Evolutionary conservation across 1,140 invertebrate genomes (phyloP), one percentile per base, ranked within the genome.

Genomic region (Asobara japonica): DNA sequence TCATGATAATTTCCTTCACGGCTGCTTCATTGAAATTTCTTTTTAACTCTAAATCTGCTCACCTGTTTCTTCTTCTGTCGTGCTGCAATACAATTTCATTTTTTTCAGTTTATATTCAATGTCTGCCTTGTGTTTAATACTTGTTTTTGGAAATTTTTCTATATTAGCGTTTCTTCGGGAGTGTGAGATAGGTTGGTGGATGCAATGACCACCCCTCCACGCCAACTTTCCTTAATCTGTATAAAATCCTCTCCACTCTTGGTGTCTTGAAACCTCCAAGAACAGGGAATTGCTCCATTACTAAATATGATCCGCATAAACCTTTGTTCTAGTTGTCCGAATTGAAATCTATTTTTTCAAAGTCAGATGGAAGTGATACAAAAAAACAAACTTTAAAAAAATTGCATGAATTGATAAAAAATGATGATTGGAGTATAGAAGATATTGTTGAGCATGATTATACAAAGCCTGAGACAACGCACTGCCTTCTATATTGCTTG

Each of bases 361-460:
- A 72, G 41, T 18, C 30, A 1, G 16, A n/a, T 41, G n/a, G 10
- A n/a, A 41, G 10, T 41, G 36, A 41, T 41, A 33, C 10, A 41
- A 41, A 41, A 4, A 41, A 41, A 41, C 10, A 41, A 6, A 13
- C n/a, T 8, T 2, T 41, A n/a, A 41, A 4, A 2, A 41, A 41
- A 41, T 13, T 41, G 36, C 10, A 11, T n/a, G 36, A 41, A 13
- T 3, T 41, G 3, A 41, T 41, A 13, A 41, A 41, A 41, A 41
- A 70, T 30, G 74, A 70, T 22, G 61, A 72, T 51, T 76, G 74
- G 71, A 64, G 73, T 6, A 38, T 73, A 13, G 69, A 71, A 4
- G 25, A 76, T 48, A 30, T 56, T 30, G 56, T 56, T 13, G 48
- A 73, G 51, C 60, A 62, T 27, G 38, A 56, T 71, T 66, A 76